Evolutionary conservation across 2,888 invertebrate species (phyloP), one percentile per base, ranked within the genome.

Genomic region (Sinodicranocentrus sp.): DNA sequence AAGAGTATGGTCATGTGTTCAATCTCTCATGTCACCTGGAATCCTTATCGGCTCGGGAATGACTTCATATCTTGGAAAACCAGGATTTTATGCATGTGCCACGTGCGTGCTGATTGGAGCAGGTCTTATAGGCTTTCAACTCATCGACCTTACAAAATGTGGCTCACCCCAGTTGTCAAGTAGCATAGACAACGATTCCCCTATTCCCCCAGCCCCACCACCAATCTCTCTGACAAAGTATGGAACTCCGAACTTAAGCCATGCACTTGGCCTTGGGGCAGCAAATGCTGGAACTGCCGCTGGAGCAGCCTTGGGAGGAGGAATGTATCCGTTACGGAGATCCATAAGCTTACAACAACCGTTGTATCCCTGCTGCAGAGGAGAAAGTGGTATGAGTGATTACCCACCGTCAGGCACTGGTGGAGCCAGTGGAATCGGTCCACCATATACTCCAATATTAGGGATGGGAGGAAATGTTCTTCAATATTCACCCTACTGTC

Each of bases 41-140:
- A 87, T 87, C 19, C 72, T 87, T 0, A 76, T 88, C 8, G 87
- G 87, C 0, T 80, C 86, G 10, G 86, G 87, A 3, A 71, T 84
- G 23, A 87, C 87, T 2, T 87, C 87, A 8, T 88, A 87, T 28
- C 59, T 86, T 44, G 88, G 88, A 17, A 88, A 88, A 70, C 84
- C 87, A 0, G 87, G 88, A 13, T 88, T 88, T 71, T 88, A 87
- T 70, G 87, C 87, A 28, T 88, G 87, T 84, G 88, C 88, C 72
- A 88, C 87, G 0, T 86, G 85, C 72, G 88, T 88, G 3, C 85
- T 88, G 25, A 82, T 87, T 2, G 88, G 88, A 23, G 87, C 87
- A 13, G 87, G 87, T n/a, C 71, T 88, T 13, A 85, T 88, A 23
- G 88, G 88, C 25, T 86, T 87, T 52, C 87, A 87, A 70, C 63